Evolutionary conservation across 2,888 invertebrate species (phyloP).

Genomic region (Idaea biselata): DNA sequence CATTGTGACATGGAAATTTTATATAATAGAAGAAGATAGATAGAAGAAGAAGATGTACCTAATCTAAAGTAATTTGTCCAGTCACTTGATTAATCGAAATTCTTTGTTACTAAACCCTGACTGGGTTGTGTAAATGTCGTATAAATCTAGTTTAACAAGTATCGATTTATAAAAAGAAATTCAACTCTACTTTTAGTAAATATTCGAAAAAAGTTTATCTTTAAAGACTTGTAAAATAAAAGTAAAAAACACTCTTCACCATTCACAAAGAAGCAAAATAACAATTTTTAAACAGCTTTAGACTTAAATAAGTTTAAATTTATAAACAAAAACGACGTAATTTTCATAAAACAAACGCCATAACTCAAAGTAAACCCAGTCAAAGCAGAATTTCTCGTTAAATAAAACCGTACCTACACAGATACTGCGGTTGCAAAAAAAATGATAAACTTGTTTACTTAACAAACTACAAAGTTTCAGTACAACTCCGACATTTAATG

Average conservation of each 20-base stretch:
- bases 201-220: neutral
- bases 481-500: conserved; percentile 14
- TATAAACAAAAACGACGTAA: neutral
- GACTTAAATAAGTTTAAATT: neutral
- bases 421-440: conserved; percentile 22
- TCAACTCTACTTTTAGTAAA: too few species aligned
- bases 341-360: neutral
- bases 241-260: neutral
- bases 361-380: conserved; percentile 11
- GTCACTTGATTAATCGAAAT: too few species aligned
- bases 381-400: conserved; percentile 11
- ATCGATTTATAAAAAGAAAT: too few species aligned
- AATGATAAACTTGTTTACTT: conserved; percentile 16
- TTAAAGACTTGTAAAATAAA: neutral
- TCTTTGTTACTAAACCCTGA: too few species aligned
- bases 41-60: too few species aligned
- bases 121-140: too few species aligned
- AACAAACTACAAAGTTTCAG: conserved; percentile 6
- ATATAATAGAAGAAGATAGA: too few species aligned
- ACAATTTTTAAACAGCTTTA: neutral
- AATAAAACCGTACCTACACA: conserved; percentile 12
- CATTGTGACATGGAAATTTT: too few species aligned
- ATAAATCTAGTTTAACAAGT: too few species aligned
- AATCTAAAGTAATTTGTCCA: too few species aligned
- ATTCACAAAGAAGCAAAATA: neutral